A percentile compares a stretch with the other conserved stretches of the same genome.
Evolutionary conservation across 2,113 vertebrate genomes (phyloP).

Genomic region (Copsychus sechellarum): DNA sequence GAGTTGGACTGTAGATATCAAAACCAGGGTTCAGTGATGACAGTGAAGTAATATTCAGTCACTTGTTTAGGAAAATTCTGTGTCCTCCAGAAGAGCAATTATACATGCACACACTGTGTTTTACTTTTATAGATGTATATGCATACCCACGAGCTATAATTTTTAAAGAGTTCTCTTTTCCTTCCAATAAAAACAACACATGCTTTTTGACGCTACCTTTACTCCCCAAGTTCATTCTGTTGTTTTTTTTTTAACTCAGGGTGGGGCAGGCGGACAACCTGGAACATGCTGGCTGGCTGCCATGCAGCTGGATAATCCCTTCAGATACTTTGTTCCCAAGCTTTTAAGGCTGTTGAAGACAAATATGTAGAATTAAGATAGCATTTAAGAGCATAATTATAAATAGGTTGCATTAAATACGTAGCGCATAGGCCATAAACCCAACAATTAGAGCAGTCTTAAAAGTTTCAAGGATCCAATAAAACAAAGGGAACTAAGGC

Average conservation of each 20-base stretch:
- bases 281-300: constrained; percentile 34
- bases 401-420: neutral
- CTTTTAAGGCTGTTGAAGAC: constrained; percentile 16
- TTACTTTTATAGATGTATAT: neutral
- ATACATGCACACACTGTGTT: neutral
- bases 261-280: neutral
- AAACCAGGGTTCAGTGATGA: neutral
- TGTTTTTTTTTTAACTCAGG: neutral
- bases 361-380: constrained; percentile 24
- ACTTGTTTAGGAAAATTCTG: neutral
- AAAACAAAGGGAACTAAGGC: neutral
- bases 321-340: constrained; percentile 8
- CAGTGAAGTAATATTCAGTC: neutral
- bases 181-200: constrained; percentile 13
- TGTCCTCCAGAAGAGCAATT: neutral
- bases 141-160: neutral
- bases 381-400: constrained; percentile 11
- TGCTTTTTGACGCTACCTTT: neutral
- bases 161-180: constrained; percentile 9
- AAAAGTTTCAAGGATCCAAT: neutral
- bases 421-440: neutral
- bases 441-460: neutral
- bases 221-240: neutral
- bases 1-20: rapidly evolving
- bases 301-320: constrained; percentile 64